phyloP scores from a whole-genome alignment of 53 echinoderm and acorn worm genomes.

The Temnopleurus reevesii region DNA sequence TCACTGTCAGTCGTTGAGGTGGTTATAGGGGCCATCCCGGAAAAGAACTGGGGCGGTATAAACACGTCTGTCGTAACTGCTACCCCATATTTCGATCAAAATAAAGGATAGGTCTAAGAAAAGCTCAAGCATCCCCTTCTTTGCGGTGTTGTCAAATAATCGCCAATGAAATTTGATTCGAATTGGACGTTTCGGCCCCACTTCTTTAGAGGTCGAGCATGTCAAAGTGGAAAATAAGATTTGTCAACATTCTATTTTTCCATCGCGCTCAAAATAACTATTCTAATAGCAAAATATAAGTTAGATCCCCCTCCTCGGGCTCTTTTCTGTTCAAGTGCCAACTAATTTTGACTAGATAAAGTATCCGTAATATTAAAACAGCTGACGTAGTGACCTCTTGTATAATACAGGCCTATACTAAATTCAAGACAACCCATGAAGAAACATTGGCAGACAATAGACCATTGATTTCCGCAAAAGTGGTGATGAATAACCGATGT shows the following conservation, averaged over 20 bases:
- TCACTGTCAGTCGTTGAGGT: not conserved
- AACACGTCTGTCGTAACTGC: not conserved
- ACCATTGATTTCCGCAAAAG: not conserved
- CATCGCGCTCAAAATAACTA: too few species aligned
- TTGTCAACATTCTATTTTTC: too few species aligned
- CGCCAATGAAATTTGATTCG: not conserved
- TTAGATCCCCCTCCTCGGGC: too few species aligned
- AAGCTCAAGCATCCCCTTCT: too few species aligned
- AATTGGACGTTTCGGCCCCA: not conserved
- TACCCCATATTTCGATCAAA: not conserved
- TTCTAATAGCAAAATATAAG: too few species aligned
- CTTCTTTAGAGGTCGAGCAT: too few species aligned
- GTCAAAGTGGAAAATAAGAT: too few species aligned
- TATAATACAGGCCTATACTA: not conserved
- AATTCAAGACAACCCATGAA: not conserved
- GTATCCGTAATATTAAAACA: too few species aligned
- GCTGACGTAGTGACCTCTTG: not conserved
- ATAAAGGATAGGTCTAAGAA: not conserved
- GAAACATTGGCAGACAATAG: not conserved
- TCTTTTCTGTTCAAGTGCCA: too few species aligned
- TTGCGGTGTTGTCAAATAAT: too few species aligned
- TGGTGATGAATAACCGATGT: not conserved
- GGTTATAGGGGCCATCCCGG: not conserved
- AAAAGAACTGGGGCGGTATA: not conserved
- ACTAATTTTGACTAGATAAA: too few species aligned